phyloP scores from a whole-genome alignment of 2,888 invertebrate genomes.

The Chymomyza caudatula region DNA sequence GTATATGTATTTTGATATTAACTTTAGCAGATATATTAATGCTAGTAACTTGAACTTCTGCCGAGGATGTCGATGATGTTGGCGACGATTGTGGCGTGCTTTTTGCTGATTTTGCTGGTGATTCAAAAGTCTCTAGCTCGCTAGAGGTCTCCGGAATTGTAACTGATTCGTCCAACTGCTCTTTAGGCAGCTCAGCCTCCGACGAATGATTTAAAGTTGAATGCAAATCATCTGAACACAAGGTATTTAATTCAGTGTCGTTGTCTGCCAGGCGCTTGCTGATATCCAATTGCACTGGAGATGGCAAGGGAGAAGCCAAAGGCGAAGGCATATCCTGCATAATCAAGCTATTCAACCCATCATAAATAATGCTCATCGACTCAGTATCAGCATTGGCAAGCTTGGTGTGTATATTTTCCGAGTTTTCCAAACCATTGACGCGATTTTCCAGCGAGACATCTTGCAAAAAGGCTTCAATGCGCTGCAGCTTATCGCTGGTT shows the following conservation, averaged over 20 bases:
- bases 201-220: not conserved
- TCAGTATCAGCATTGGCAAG: conserved; percentile 65
- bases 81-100: not conserved
- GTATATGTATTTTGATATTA: conserved; percentile 76
- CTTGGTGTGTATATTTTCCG: conserved; percentile 23
- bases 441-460: conserved; percentile 68
- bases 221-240: conserved; percentile 7
- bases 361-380: conserved; percentile 56
- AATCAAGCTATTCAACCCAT: conserved; percentile 16
- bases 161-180: conserved; percentile 55
- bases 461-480: conserved; percentile 72
- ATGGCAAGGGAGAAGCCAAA: conserved; percentile 7
- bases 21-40: conserved; percentile 77
- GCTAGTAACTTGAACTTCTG: conserved; percentile 64
- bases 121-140: conserved; percentile 43
- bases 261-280: conserved; percentile 43
- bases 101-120: conserved; percentile 4
- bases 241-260: conserved; percentile 39
- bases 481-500: conserved; percentile 56
- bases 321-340: not conserved
- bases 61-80: not conserved
- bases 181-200: conserved; percentile 4
- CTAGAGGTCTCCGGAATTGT: conserved; percentile 72
- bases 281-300: not conserved
- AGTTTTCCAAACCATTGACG: conserved; percentile 2